Evolutionary conservation across 2,888 invertebrate genomes (phyloP).

Genomic region (Drosophila villosipedis): DNA sequence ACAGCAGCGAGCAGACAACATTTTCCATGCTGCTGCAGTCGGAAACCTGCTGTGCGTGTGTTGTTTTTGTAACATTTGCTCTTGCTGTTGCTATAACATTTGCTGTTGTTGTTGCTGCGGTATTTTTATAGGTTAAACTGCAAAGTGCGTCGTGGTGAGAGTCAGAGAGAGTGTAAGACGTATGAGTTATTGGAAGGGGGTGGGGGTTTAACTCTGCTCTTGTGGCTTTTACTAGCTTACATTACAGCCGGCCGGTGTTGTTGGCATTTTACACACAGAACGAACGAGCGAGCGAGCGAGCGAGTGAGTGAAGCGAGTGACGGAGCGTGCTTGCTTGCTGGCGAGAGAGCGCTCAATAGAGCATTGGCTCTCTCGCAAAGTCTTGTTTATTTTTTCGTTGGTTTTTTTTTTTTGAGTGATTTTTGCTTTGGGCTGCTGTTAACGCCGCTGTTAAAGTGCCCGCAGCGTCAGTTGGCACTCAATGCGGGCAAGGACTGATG

Average conservation of each 20-base stretch:
- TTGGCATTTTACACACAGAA: conserved; percentile 53
- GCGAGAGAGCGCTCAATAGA: conserved; percentile 41
- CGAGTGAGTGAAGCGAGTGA: not conserved
- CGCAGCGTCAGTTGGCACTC: conserved; percentile 47
- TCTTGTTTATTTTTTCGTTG: not conserved
- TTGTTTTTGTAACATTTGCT: conserved; percentile 45
- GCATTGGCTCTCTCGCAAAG: conserved; percentile 1
- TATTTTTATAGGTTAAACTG: conserved; percentile 81
- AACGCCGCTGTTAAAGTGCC: conserved; percentile 39
- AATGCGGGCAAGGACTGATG: conserved; percentile 14
- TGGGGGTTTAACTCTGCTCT: conserved; percentile 7
- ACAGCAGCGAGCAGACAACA: conserved; percentile 18
- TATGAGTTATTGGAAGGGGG: conserved; percentile 1
- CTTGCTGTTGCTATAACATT: conserved; percentile 33
- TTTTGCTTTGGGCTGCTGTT: conserved; percentile 57
- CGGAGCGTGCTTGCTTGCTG: not conserved
- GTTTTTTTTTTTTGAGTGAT: conserved; percentile 49
- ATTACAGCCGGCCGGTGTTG: conserved; percentile 79
- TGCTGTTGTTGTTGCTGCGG: conserved; percentile 60
- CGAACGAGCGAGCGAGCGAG: conserved; percentile 1
- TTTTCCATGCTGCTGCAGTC: conserved; percentile 47
- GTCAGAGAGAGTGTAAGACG: conserved; percentile 3
- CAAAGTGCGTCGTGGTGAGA: conserved; percentile 58
- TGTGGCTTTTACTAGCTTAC: conserved; percentile 70
- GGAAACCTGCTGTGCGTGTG: conserved; percentile 43